phyloP scores from a whole-genome alignment of 2,113 vertebrate genomes.

The Eulemur macaco region DNA sequence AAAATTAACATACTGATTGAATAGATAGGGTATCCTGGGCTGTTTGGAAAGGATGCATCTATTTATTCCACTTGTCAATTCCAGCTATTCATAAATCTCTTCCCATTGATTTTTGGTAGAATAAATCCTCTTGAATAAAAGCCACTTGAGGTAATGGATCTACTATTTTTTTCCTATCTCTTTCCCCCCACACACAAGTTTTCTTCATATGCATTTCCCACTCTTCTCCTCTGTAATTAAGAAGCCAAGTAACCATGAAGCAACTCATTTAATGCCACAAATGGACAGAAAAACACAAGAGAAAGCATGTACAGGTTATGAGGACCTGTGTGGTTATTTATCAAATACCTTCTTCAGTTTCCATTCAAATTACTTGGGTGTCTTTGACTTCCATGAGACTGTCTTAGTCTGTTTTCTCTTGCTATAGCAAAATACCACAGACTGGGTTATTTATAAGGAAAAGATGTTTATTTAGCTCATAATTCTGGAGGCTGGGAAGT shows the following conservation, averaged over 20 bases:
- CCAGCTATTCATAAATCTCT: not conserved
- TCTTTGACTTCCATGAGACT: not conserved
- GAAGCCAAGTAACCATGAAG: not conserved
- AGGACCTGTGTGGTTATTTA: not conserved
- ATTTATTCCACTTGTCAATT: not conserved
- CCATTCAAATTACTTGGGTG: not conserved
- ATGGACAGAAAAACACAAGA: not conserved
- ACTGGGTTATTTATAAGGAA: not conserved
- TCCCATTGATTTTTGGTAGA: not conserved
- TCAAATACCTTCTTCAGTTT: not conserved
- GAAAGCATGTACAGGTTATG: not conserved
- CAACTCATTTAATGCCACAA: not conserved
- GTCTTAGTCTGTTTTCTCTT: not conserved
- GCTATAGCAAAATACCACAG: not conserved
- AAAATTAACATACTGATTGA: not conserved
- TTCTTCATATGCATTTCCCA: not conserved
- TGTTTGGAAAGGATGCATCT: not conserved
- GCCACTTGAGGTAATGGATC: not conserved
- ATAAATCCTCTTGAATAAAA: not conserved
- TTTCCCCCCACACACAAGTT: not conserved
- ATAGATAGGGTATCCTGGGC: not conserved
- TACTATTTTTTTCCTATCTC: not conserved
- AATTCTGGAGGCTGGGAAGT: not conserved
- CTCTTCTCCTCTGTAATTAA: not conserved
- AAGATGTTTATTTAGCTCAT: not conserved